Conservation (phyloP, 2,797 vertebrate species). For the Coregonus ussuriensis region DNA sequence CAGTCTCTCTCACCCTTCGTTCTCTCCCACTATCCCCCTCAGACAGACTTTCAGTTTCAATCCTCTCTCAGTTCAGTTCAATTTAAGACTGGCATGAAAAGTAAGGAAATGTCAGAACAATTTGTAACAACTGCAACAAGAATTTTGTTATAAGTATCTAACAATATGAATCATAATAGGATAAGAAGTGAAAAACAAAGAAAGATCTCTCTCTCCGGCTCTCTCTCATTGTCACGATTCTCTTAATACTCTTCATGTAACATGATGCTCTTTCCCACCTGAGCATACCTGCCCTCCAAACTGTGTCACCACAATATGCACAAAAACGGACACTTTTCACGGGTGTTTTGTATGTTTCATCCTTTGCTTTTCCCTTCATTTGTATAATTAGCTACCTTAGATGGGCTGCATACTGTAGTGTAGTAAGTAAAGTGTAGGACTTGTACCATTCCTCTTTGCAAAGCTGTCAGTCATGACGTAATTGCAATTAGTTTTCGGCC, state of each 20-base stretch:
- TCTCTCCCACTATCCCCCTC: not conserved
- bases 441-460: not conserved
- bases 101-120: not conserved
- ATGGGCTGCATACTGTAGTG: not conserved
- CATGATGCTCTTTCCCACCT: not conserved
- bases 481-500: constrained; percentile 5
- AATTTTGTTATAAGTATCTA: not conserved
- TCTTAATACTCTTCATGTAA: not conserved
- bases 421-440: not conserved
- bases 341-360: not conserved
- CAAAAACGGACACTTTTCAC: not conserved
- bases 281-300: not conserved
- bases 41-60: not conserved
- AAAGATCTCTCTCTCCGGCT: not conserved
- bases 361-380: not conserved
- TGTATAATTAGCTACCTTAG: not conserved
- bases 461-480: not conserved
- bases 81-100: not conserved
- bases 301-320: not conserved
- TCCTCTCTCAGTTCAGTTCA: not conserved
- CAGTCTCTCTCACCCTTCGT: not conserved
- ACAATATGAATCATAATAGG: not conserved
- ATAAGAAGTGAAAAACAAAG: not conserved
- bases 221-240: not conserved
- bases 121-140: not conserved